These are phyloP conservation scores for Arctopsyche grandis DNA, from an alignment of 1,140 invertebrate species.

Conservation along the genomic window DNA sequence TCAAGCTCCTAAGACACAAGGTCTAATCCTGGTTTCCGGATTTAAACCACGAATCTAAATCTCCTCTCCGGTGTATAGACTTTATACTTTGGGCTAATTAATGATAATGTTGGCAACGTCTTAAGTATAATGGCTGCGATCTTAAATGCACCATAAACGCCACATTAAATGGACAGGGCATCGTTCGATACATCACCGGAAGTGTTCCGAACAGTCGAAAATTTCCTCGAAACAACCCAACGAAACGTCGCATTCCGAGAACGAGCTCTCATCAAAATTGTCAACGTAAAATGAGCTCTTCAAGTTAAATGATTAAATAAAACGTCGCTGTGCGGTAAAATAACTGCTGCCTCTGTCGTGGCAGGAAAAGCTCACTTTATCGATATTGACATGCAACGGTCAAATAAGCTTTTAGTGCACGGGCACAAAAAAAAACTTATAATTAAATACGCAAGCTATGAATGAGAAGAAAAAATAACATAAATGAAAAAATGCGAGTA, in stretches of 20 bases:
- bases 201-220: neutral
- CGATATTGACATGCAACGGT: slow-evolving; percentile 41
- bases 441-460: neutral
- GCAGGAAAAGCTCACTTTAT: slow-evolving; percentile 31
- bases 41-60: slow-evolving; percentile 8
- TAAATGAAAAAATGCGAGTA: neutral
- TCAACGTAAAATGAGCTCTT: neutral
- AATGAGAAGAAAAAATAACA: neutral
- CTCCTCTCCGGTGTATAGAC: neutral
- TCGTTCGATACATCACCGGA: slow-evolving; percentile 3
- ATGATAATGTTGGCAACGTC: slow-evolving; percentile 38
- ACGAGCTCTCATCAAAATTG: no score
- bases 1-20: slow-evolving; percentile 3
- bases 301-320: neutral
- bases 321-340: neutral
- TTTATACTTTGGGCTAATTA: slow-evolving; percentile 18
- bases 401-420: neutral
- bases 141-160: slow-evolving; percentile 30
- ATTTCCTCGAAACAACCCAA: neutral
- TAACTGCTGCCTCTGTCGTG: slow-evolving; percentile 9
- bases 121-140: slow-evolving; percentile 23
- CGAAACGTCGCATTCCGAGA: neutral
- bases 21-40: slow-evolving; percentile 13
- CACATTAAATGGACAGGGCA: slow-evolving; percentile 33
- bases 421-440: neutral